phyloP scores from a whole-genome alignment of 2,797 vertebrate species.

The Sebastes iracundus region DNA sequence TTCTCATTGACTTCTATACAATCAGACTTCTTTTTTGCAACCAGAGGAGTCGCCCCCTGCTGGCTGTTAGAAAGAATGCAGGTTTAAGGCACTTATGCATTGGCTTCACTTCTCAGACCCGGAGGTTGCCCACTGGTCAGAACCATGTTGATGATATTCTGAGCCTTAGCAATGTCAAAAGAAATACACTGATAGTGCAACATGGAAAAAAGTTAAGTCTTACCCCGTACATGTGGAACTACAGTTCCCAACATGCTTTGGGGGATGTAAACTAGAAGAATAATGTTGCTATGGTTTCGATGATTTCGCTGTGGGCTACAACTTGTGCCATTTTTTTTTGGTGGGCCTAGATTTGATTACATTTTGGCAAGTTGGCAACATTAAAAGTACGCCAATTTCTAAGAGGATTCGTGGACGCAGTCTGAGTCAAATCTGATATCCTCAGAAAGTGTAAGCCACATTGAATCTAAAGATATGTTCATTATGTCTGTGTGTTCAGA shows the following conservation, averaged over 20 bases:
- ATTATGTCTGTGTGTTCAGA: neutral
- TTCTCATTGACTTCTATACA: too few relatives aligned
- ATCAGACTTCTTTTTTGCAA: too few relatives aligned
- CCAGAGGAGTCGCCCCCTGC: too few relatives aligned
- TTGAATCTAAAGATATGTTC: neutral
- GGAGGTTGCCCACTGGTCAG: too few relatives aligned
- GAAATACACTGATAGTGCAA: neutral
- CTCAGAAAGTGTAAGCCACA: neutral
- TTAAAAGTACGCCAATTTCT: neutral
- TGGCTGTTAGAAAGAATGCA: too few relatives aligned
- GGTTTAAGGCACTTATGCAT: accelerated
- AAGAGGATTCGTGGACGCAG: neutral
- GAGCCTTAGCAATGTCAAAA: neutral
- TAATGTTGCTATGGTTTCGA: neutral
- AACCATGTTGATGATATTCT: neutral
- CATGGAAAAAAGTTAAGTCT: neutral
- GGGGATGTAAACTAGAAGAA: neutral
- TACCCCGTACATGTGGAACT: neutral
- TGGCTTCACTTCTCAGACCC: too few relatives aligned
- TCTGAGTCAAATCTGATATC: neutral
- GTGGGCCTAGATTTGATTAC: neutral
- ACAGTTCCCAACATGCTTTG: neutral
- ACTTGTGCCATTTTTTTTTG: neutral
- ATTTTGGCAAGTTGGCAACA: neutral
- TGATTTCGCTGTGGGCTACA: neutral